Percentiles rank a stretch among this genome's conserved stretches.
Conservation (phyloP, 2,888 invertebrate genomes). For the Metopia argyrocephala region DNA sequence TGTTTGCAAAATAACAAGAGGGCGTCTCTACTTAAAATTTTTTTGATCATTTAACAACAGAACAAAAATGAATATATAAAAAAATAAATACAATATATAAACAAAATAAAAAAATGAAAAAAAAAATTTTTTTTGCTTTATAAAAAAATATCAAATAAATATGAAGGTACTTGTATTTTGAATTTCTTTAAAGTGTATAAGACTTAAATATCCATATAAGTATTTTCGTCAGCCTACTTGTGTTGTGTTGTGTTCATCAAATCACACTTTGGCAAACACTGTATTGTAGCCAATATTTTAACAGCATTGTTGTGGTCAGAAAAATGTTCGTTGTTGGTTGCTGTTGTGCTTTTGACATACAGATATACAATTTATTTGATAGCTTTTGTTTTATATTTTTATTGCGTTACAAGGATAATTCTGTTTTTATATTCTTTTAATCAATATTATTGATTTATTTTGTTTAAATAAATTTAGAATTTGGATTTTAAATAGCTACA, state of each 20-base stretch:
- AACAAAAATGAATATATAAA: no score
- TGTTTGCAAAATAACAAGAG: slow-evolving; percentile 8
- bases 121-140: neutral
- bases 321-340: neutral
- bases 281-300: slow-evolving; percentile 2
- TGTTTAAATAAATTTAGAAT: slow-evolving; percentile 28
- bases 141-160: neutral
- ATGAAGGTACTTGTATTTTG: neutral
- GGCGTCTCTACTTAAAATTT: neutral
- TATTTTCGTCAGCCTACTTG: neutral
- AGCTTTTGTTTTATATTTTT: slow-evolving; percentile 17
- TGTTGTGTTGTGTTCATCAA: neutral
- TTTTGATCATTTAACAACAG: no score
- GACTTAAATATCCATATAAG: neutral
- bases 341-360: neutral
- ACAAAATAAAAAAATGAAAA: no score
- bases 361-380: neutral
- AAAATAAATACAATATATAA: no score
- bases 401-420: slow-evolving; percentile 61
- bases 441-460: slow-evolving; percentile 62
- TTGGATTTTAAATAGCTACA: no score
- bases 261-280: slow-evolving; percentile 10
- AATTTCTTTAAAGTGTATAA: neutral
- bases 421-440: slow-evolving; percentile 37
- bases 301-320: slow-evolving; percentile 42